Evolutionary conservation across 2,113 vertebrate species (phyloP), one percentile per base, ranked within the genome.

Genomic region (Ceyx margarethae): DNA sequence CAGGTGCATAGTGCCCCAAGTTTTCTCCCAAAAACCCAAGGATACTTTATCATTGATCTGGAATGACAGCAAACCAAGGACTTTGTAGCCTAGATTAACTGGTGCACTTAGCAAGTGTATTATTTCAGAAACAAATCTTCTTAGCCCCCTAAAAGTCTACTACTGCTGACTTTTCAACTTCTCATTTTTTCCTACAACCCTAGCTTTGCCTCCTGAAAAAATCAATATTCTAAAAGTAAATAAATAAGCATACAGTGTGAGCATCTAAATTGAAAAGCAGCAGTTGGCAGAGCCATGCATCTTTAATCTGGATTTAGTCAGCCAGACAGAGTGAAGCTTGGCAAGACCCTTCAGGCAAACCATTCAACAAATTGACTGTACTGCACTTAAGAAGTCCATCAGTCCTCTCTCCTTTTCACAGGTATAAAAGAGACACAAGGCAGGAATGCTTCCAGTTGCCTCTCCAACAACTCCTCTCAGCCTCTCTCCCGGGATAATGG

Each of bases 191-290:
- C 53, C 45, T 75, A 35, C 33, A 87, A 33, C 26, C 11, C 23
- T 74, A 26, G 23, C 40, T 84, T 93, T 87, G 15, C 90, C 69
- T 93, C 15, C 13, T 74, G 86, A 89, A 69, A 85, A 96, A 95
- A 96, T 78, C 92, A 67, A 81, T 96, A 93, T 69, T 33, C 67
- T 82, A 69, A 95, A 93, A 93, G 91, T 92, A 91, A 87, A 89
- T 87, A 91, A 95, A 82, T 90, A 90, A 81, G 26, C 71, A 64
- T 75, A 66, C 51, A 79, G 51, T 40, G 31, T 5, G 8, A 88
- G 46, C 58, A 83, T 87, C 75, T 91, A 93, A 91, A 93, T 80
- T 68, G 82, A 76, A 66, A 80, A 82, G 50, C 56, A 78, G 62
- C 62, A 91, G 79, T 73, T 94, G 72, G 53, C 61, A 87, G 57